Conservation (phyloP, 2,113 vertebrate species). For the Erpornis zantholeuca region DNA sequence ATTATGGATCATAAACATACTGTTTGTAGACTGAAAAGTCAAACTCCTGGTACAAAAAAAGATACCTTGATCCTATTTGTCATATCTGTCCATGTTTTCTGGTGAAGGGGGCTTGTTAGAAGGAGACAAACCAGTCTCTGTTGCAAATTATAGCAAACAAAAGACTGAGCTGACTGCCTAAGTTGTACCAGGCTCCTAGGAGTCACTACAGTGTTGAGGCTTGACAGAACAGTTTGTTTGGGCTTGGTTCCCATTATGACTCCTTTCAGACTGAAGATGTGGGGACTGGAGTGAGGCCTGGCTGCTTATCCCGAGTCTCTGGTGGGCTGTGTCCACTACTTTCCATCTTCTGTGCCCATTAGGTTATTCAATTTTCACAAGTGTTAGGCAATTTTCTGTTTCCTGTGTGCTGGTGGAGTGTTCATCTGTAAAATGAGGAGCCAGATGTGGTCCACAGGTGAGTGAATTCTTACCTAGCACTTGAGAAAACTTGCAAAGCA, state of each 20-base stretch:
- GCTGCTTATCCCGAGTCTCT: not conserved
- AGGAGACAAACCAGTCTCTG: not conserved
- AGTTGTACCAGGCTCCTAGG: not conserved
- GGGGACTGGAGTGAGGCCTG: not conserved
- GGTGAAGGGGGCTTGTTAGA: not conserved
- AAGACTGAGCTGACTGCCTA: not conserved
- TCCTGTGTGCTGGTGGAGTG: not conserved
- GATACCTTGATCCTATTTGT: not conserved
- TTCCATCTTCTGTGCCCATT: not conserved
- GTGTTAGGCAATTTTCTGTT: not conserved
- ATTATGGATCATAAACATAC: not conserved
- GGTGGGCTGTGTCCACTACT: not conserved
- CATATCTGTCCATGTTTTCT: not conserved
- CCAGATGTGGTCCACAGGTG: not conserved
- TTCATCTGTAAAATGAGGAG: not conserved
- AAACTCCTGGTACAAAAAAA: not conserved
- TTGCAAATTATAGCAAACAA: not conserved
- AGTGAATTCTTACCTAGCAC: not conserved
- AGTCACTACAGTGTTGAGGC: not conserved
- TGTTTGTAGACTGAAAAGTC: not conserved
- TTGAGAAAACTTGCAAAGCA: not conserved
- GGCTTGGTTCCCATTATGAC: constrained; percentile 33
- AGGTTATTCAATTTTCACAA: not conserved
- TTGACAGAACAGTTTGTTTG: constrained; percentile 33
- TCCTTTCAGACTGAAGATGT: constrained; percentile 6